phyloP scores from a whole-genome alignment of 2,888 invertebrate species.

The Chloromyia formosa region DNA sequence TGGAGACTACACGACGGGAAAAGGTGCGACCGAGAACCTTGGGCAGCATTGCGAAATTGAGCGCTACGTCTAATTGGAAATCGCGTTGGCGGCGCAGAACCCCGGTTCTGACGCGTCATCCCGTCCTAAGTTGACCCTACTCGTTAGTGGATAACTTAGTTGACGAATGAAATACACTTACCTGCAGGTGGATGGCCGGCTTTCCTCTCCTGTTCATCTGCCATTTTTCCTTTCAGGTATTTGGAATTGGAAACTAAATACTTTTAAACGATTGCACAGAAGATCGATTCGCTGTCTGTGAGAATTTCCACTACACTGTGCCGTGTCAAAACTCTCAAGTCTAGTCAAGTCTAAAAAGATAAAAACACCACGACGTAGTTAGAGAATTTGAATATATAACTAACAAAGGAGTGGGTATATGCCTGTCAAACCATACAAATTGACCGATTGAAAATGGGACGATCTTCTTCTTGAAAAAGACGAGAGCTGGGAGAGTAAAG shows the following conservation, averaged over 20 bases:
- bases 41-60: too few relatives aligned
- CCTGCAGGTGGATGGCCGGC: constrained; percentile 93
- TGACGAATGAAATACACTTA: constrained; percentile 63
- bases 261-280: not conserved
- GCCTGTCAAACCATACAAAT: too few relatives aligned
- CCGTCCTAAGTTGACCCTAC: too few relatives aligned
- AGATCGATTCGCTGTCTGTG: not conserved
- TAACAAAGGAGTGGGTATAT: too few relatives aligned
- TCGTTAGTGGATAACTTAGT: constrained; percentile 22
- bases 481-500: too few relatives aligned
- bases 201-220: constrained; percentile 77
- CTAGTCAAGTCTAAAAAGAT: constrained; percentile 42
- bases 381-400: too few relatives aligned
- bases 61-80: not conserved
- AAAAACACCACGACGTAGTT: constrained; percentile 11
- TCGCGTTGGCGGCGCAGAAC: too few relatives aligned
- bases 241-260: constrained; percentile 14
- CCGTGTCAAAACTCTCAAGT: constrained; percentile 27
- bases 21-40: too few relatives aligned
- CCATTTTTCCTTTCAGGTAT: constrained; percentile 55
- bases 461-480: too few relatives aligned
- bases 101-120: too few relatives aligned
- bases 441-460: too few relatives aligned
- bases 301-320: constrained; percentile 3
- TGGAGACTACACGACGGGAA: too few relatives aligned